These are phyloP conservation scores for Drosophila falleni DNA, from an alignment of 2,888 invertebrate species.

Conservation along the genomic window DNA sequence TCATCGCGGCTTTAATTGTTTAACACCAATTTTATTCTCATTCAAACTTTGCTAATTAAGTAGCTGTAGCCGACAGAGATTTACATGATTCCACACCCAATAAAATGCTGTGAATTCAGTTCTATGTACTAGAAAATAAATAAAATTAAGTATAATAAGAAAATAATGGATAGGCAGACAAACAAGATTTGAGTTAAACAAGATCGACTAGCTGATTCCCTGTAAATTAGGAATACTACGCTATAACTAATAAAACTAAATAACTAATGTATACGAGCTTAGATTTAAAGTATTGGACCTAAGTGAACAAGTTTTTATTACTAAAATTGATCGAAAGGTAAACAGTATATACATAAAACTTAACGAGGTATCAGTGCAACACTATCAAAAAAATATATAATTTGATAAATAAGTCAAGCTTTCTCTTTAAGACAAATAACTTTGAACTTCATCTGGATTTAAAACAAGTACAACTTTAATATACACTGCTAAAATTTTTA, in stretches of 20 bases:
- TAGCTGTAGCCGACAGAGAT: slow-evolving; percentile 49
- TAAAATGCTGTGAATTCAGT: neutral
- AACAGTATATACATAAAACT: too few species aligned
- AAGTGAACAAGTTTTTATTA: too few species aligned
- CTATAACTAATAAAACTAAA: too few species aligned
- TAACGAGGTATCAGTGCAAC: too few species aligned
- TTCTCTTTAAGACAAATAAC: too few species aligned
- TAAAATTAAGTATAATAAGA: slow-evolving; percentile 24
- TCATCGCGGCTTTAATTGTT: slow-evolving; percentile 57
- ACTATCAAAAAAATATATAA: neutral
- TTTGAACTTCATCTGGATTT: too few species aligned
- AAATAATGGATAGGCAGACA: slow-evolving; percentile 20
- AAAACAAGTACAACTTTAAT: neutral
- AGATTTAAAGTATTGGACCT: too few species aligned
- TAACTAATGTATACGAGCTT: too few species aligned
- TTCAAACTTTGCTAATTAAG: slow-evolving; percentile 69
- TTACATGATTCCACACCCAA: slow-evolving; percentile 22
- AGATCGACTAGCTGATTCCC: neutral
- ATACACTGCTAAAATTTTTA: too few species aligned
- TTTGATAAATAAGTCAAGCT: neutral
- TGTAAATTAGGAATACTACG: neutral
- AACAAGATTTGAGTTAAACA: neutral
- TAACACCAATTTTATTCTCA: slow-evolving; percentile 57
- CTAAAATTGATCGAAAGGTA: too few species aligned
- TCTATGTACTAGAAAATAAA: slow-evolving; percentile 22